Evolutionary conservation across 2,113 vertebrate species (phyloP).

Genomic region (Lophochroa leadbeateri): DNA sequence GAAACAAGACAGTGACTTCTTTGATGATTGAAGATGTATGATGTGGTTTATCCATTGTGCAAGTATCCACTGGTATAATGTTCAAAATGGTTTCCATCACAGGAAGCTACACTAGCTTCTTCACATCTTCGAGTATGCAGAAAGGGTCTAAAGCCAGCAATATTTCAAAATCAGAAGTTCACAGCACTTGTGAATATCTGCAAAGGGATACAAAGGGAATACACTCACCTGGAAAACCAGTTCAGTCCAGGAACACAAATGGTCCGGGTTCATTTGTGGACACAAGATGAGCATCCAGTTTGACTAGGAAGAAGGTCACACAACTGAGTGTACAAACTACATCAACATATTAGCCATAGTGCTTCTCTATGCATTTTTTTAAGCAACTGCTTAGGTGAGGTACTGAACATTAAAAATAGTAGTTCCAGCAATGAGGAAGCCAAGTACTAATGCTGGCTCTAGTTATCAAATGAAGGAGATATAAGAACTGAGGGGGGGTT

Average conservation of each 20-base stretch:
- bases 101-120: neutral
- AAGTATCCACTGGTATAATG: neutral
- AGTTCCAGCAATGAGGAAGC: neutral
- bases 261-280: neutral
- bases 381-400: neutral
- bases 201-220: neutral
- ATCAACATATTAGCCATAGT: neutral
- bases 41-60: neutral
- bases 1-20: neutral
- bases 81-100: neutral
- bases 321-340: neutral
- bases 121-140: neutral
- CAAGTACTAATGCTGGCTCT: neutral
- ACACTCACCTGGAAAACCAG: neutral
- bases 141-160: neutral
- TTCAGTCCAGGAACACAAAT: neutral
- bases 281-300: neutral
- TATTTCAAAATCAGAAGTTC: neutral
- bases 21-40: neutral
- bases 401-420: neutral
- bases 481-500: neutral
- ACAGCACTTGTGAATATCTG: neutral
- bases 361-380: neutral
- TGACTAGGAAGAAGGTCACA: neutral
- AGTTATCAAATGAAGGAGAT: neutral